phyloP scores from a whole-genome alignment of 2,113 vertebrate species.

The Tachuris rubrigastra region DNA sequence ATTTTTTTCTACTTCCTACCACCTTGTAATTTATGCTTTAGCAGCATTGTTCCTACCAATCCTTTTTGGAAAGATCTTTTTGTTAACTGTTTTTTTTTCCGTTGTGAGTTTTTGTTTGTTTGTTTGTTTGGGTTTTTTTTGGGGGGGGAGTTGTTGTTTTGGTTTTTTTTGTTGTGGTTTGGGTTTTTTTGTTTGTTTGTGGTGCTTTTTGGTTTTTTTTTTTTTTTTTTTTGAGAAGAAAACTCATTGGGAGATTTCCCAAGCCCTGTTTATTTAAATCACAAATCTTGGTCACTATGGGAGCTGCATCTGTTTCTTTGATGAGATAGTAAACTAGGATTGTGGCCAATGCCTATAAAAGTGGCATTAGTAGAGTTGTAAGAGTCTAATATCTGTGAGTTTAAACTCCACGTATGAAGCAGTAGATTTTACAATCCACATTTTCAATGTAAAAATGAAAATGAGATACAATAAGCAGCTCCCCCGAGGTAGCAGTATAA shows the following conservation, averaged over 20 bases:
- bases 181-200: too few species aligned
- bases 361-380: constrained; percentile 65
- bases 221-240: background rate
- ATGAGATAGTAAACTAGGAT: constrained; percentile 65
- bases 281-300: constrained; percentile 41
- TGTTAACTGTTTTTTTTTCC: background rate
- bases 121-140: too few species aligned
- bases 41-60: background rate
- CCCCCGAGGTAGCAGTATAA: constrained; percentile 37
- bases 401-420: constrained; percentile 29
- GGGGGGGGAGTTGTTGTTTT: too few species aligned
- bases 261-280: constrained; percentile 36
- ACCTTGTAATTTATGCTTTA: constrained; percentile 21
- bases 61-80: background rate
- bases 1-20: background rate
- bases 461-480: constrained; percentile 52
- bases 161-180: too few species aligned
- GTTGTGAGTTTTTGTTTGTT: too few species aligned
- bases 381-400: constrained; percentile 59
- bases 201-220: background rate
- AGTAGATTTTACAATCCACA: constrained; percentile 68
- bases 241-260: constrained; percentile 4
- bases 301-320: constrained; percentile 45
- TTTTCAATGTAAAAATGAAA: constrained; percentile 67
- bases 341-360: constrained; percentile 66